Percentiles rank a stretch among this genome's conserved stretches.
Evolutionary conservation across 2,797 vertebrate species (phyloP).

Genomic region (Liasis olivaceus): DNA sequence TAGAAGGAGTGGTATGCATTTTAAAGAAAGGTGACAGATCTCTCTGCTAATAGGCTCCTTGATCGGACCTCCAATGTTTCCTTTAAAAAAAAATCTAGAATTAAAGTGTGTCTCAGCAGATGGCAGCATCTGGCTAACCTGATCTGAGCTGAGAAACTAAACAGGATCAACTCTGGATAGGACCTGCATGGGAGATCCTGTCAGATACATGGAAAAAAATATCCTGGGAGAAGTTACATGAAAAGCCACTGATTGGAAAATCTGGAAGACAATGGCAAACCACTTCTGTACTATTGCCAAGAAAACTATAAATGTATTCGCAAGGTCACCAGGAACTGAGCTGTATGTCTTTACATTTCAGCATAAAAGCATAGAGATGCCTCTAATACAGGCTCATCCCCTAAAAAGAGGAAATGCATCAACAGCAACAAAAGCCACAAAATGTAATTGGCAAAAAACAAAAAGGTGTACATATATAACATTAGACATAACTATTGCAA

Average conservation of each 20-base stretch:
- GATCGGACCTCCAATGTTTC: neutral
- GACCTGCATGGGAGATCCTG: neutral
- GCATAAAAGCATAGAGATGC: neutral
- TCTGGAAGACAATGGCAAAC: neutral
- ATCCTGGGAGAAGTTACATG: neutral
- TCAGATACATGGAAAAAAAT: neutral
- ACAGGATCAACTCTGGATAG: neutral
- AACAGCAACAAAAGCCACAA: neutral
- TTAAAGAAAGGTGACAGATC: neutral
- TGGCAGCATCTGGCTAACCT: neutral
- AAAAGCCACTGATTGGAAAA: neutral
- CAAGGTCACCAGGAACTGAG: neutral
- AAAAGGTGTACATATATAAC: neutral
- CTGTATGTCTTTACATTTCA: neutral
- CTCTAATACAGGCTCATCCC: neutral
- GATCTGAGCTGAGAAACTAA: neutral
- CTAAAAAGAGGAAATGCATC: neutral
- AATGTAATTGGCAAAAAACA: neutral
- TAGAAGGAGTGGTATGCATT: neutral
- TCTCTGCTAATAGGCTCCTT: neutral
- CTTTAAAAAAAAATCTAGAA: neutral
- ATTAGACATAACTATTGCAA: neutral
- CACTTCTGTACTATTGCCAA: neutral
- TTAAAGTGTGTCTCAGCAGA: neutral
- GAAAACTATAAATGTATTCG: neutral